Evolutionary conservation across 2,888 invertebrate species (phyloP).

Genomic region (Ichneumoninae sp.): DNA sequence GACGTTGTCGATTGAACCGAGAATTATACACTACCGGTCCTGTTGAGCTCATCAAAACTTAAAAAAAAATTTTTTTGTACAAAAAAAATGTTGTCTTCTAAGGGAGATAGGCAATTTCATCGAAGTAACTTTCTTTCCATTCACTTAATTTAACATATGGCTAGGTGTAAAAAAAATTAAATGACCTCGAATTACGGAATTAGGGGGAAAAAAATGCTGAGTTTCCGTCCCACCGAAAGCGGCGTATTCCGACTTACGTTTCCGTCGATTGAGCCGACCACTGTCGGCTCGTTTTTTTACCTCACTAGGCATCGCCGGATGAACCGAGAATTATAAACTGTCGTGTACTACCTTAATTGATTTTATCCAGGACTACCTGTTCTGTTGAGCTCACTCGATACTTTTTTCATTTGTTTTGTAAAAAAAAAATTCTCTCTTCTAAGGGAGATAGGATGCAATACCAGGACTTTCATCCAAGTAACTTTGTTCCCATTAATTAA

Average conservation of each 20-base stretch:
- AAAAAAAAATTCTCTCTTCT: not conserved
- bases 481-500: not conserved
- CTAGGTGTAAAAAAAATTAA: too few relatives aligned
- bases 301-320: not conserved
- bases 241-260: not conserved
- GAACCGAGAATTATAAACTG: not conserved
- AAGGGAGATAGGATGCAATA: not conserved
- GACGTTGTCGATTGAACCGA: not conserved
- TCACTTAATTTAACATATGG: not conserved
- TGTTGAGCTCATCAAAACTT: too few relatives aligned
- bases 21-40: too few relatives aligned
- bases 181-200: not conserved
- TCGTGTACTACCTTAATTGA: constrained; percentile 58
- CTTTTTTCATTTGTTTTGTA: too few relatives aligned
- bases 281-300: too few relatives aligned
- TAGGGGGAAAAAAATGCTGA: not conserved
- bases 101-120: too few relatives aligned
- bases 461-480: not conserved
- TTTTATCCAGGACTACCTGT: constrained; percentile 42
- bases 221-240: not conserved
- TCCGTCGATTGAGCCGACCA: not conserved
- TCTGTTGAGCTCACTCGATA: constrained; percentile 1
- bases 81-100: too few relatives aligned
- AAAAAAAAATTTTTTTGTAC: too few relatives aligned
- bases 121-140: not conserved